Conservation (phyloP, 2,797 vertebrate genomes). For the Labroides dimidiatus region DNA sequence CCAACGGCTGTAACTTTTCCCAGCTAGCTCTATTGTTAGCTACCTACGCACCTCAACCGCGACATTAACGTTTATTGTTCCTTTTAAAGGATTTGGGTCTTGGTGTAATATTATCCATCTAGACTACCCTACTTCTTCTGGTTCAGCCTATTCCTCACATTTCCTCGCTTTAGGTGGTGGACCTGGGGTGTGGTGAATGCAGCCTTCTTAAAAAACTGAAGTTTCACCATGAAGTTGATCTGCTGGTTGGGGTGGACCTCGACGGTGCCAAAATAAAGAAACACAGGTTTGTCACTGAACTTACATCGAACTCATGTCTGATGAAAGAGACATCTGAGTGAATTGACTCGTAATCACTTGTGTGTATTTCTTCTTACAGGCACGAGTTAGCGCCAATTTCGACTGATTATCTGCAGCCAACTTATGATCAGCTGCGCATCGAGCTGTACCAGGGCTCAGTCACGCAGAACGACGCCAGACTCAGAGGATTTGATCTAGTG, state of each 20-base stretch:
- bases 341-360: neutral
- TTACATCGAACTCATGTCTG: too few species aligned
- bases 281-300: constrained; percentile 83
- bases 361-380: constrained; percentile 76
- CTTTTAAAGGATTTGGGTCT: too few species aligned
- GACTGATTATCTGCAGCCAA: constrained; percentile 88
- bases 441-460: constrained; percentile 93
- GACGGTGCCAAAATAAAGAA: constrained; percentile 78
- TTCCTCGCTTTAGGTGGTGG: constrained; percentile 88
- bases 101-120: too few species aligned
- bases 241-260: constrained; percentile 90
- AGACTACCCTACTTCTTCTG: too few species aligned
- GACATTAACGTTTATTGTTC: too few species aligned
- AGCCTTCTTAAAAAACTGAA: constrained; percentile 86
- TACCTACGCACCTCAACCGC: too few species aligned
- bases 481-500: constrained; percentile 92
- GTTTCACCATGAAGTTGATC: constrained; percentile 86
- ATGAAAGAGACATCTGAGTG: too few species aligned
- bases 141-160: too few species aligned
- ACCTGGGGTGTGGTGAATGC: constrained; percentile 91
- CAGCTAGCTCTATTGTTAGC: too few species aligned
- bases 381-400: constrained; percentile 84
- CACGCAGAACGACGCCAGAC: constrained; percentile 87
- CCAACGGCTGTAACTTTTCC: too few species aligned
- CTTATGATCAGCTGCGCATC: constrained; percentile 82